Base-by-base conservation (phyloP, 2,888 invertebrate genomes). In the Mythimna lalbum region DNA sequence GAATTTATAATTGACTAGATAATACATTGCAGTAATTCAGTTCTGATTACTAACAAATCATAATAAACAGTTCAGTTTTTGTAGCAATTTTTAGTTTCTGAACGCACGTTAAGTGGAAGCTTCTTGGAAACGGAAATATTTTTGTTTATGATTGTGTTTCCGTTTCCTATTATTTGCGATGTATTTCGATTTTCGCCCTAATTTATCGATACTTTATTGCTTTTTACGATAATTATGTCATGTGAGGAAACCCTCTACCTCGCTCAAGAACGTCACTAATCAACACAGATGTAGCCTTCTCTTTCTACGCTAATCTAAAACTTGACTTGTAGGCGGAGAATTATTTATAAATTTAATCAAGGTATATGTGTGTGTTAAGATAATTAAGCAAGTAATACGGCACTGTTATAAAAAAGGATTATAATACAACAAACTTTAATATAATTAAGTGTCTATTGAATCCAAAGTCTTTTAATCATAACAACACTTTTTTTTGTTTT, bases 81-180 rank as follows among this genome's bases (percentile, higher is more conserved):
- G 43, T 7, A 0, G 10, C 0, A 14, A 17, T 2, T 9, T 47
- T 12, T 31, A 55, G 83, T 83, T 80, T 80, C 60, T 33, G 68
- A 80, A 80, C 80, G 68, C 49, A 49, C 17, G 36, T 63, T 66
- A 78, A 68, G 81, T 62, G 61, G 76, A 78, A 78, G 75, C 66
- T 63, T 59, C 63, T 61, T 64, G 81, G 77, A 86, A 84, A 81
- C 83, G 83, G 83, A 84, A 64, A 63, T 63, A 39, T 19, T 19
- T 33, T 69, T 76, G 77, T 82, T 56, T 56, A 12, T 76, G 21
- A 49, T 4, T 19, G 71, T 39, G 83, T 66, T 73, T 73, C 87
- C 83, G 85, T 84, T 86, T 89, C 89, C 88, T 82, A 7, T 66
- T 27, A 12, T 19, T 52, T 69, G 49, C 1, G 74, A 27, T 66